Evolutionary conservation across 2,888 invertebrate genomes (phyloP).

Genomic region (Acheta domesticus): DNA sequence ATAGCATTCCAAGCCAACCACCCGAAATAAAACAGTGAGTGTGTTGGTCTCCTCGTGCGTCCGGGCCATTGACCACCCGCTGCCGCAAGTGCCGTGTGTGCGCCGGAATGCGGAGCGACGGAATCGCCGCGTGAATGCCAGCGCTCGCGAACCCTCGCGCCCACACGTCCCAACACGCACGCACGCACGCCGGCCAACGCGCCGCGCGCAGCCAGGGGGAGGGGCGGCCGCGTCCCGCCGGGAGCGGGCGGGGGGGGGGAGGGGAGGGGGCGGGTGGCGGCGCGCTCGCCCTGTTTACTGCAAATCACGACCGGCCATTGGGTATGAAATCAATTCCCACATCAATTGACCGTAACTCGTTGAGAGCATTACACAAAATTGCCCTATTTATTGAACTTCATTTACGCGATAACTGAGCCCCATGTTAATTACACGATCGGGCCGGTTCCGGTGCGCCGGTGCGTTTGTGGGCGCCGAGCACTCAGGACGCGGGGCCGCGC

Average conservation of each 20-base stretch:
- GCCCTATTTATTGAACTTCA: constrained; percentile 18
- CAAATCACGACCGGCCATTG: constrained; percentile 2
- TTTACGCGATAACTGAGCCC: constrained; percentile 18
- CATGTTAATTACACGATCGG: constrained; percentile 5
- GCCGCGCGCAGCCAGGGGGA: background rate
- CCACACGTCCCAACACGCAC: background rate
- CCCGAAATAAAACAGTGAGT: too few relatives aligned
- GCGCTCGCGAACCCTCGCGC: too few relatives aligned
- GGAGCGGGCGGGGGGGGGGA: too few relatives aligned
- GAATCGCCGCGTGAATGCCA: too few relatives aligned
- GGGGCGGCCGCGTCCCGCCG: too few relatives aligned
- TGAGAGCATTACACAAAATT: constrained; percentile 2
- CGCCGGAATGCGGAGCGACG: too few relatives aligned
- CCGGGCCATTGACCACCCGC: too few relatives aligned
- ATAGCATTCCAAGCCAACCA: too few relatives aligned
- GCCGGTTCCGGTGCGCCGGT: background rate
- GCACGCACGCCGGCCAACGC: background rate
- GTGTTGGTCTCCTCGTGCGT: too few relatives aligned
- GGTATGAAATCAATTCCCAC: constrained; percentile 18
- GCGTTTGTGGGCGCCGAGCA: background rate
- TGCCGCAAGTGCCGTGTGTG: too few relatives aligned
- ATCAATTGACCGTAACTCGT: constrained; percentile 9
- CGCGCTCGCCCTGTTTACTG: background rate
- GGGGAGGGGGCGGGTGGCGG: too few relatives aligned
- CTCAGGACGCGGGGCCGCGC: too few relatives aligned